Base-by-base conservation (phyloP, 2,888 invertebrate species). In the Drosophila emarginata region DNA sequence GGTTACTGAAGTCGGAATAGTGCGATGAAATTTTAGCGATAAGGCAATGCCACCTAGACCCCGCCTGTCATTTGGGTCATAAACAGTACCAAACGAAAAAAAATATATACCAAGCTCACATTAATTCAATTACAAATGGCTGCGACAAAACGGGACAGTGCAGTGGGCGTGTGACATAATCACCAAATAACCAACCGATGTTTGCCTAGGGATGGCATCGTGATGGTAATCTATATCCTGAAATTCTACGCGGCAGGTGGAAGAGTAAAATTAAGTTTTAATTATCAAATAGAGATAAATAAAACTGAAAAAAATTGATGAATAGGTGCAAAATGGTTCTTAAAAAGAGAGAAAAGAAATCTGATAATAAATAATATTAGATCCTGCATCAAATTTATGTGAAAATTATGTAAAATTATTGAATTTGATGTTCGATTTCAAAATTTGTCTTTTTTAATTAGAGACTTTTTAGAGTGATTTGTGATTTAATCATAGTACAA, bases 51-150 rank as follows among this genome's bases (percentile, higher is more conserved):
- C 60, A 51, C 39, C 58, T 58, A 58, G 21, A 61, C 66, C 64
- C 61, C 65, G 79, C 77, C 81, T 74, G 81, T 79, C 84, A 83
- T 83, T 87, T 80, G 78, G 79, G 63, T 72, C 67, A 77, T 77
- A 80, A 84, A 84, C 74, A 74, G 63, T 60, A 64, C 57, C 26
- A 26, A 26, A 26, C 4, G 1, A 26, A 4, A 45, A 53, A 59
- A 32, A 64, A 78, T 6, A 58, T 45, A 61, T 57, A 18, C 53
- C 52, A 37, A 62, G 56, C 65, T 57, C 59, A 80, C 89, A 88
- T 81, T 87, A 88, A 88, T 88, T 88, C 89, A 89, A 87, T 87
- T 87, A 87, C 87, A 87, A 87, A 88, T 89, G 89, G 88, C 86
- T 81, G 75, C 37, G 36, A 76, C 67, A 84, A 73, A 79, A 78